These are phyloP conservation scores for Cryptoblepharus egeriae DNA, from an alignment of 2,797 vertebrate genomes.

Conservation along the genomic window DNA sequence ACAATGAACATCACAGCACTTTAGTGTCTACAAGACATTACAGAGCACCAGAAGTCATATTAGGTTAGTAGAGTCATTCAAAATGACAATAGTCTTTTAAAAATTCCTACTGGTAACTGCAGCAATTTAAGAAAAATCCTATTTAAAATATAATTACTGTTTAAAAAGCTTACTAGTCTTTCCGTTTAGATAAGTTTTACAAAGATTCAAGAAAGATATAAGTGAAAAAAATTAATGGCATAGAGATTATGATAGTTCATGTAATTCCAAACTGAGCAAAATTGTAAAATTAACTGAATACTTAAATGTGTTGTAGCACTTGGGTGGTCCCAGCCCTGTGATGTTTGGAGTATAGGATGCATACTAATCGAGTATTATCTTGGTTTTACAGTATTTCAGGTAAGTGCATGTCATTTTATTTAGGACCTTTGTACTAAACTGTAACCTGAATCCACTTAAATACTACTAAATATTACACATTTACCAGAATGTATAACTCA, in stretches of 20 bases:
- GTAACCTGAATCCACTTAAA: neutral
- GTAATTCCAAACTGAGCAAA: neutral
- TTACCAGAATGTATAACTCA: too few relatives aligned
- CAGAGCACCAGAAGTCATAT: conserved; percentile 96
- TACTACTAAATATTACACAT: neutral
- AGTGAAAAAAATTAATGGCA: neutral
- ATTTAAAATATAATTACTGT: neutral
- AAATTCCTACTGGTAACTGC: neutral
- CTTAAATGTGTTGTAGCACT: conserved; percentile 78
- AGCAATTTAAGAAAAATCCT: neutral
- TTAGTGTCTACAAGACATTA: conserved; percentile 98
- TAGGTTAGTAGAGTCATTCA: conserved; percentile 80
- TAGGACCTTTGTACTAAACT: neutral
- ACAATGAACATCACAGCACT: conserved; percentile 95
- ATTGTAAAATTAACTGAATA: neutral
- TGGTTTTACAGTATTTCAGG: conserved; percentile 90
- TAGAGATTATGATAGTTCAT: neutral
- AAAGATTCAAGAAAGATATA: neutral
- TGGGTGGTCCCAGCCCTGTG: conserved; percentile 89
- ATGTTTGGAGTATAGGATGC: conserved; percentile 90
- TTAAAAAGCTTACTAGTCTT: neutral
- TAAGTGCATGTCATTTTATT: conserved; percentile 59
- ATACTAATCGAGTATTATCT: conserved; percentile 91
- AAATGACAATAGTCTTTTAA: neutral
- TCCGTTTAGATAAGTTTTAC: neutral